phyloP scores from a whole-genome alignment of 1,140 invertebrate species.

The Cecropterus lyciades region DNA sequence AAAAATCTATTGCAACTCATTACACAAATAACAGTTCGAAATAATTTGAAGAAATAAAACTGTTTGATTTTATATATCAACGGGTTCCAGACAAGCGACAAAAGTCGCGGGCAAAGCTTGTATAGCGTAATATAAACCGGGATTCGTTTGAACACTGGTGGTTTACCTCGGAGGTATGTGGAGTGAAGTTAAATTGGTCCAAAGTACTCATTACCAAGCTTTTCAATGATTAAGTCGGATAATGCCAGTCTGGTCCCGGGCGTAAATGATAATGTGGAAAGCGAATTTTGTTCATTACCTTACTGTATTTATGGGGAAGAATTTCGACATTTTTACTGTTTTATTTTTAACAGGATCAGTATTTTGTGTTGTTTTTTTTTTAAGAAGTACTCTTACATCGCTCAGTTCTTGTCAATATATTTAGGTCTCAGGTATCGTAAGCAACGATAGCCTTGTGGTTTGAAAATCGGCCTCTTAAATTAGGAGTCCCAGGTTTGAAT shows the following conservation, averaged over 20 bases:
- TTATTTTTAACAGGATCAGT: neutral
- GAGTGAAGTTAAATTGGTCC: slow-evolving; percentile 32
- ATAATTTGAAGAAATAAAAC: no score
- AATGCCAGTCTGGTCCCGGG: slow-evolving; percentile 3
- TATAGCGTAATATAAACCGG: slow-evolving; percentile 3
- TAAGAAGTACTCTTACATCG: no score
- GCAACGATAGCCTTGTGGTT: no score
- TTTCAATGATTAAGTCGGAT: slow-evolving; percentile 33
- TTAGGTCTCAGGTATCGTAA: no score
- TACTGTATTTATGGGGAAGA: neutral
- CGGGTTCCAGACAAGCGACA: neutral
- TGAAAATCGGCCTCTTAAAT: no score
- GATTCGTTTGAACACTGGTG: slow-evolving; percentile 23
- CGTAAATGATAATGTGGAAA: slow-evolving; percentile 19
- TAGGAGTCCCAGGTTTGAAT: no score
- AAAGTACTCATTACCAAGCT: slow-evolving; percentile 25
- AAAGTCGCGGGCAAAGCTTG: neutral
- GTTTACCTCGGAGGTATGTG: slow-evolving; percentile 31
- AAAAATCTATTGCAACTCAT: no score
- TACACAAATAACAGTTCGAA: no score
- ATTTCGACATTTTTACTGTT: neutral
- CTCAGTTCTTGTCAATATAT: no score
- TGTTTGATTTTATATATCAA: neutral
- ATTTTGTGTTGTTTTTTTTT: neutral
- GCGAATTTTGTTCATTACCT: neutral